phyloP scores from a whole-genome alignment of 1,140 invertebrate genomes.

The Andricus grossulariae region DNA sequence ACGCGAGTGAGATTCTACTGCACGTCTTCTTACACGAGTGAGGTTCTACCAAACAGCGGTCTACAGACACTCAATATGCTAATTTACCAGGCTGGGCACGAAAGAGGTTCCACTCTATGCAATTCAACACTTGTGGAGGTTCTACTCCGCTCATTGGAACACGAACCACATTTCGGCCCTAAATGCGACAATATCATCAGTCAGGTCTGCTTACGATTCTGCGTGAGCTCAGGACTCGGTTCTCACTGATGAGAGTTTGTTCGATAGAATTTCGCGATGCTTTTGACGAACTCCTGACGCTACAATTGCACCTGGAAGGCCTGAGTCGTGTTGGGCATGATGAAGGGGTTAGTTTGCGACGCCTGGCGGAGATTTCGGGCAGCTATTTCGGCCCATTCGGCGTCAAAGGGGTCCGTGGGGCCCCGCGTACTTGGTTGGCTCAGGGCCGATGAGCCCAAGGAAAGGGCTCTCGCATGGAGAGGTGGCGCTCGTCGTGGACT shows the following conservation, averaged over 20 bases:
- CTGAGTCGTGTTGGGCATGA: constrained; percentile 76
- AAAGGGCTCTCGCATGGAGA: constrained; percentile 80
- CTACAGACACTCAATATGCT: too few relatives aligned
- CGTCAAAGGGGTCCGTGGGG: constrained; percentile 87
- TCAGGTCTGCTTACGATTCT: neutral
- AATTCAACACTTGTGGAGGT: too few relatives aligned
- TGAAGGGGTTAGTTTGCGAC: constrained; percentile 73
- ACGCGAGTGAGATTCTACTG: too few relatives aligned
- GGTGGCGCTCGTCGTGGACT: constrained; percentile 76
- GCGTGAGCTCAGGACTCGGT: constrained; percentile 41
- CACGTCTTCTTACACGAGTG: too few relatives aligned
- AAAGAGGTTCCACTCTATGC: too few relatives aligned
- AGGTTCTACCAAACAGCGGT: too few relatives aligned
- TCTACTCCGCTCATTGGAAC: too few relatives aligned
- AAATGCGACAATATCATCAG: too few relatives aligned
- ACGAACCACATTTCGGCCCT: too few relatives aligned
- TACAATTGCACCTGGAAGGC: constrained; percentile 83
- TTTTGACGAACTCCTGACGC: constrained; percentile 71
- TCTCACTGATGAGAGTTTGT: constrained; percentile 58
- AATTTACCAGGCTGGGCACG: too few relatives aligned
- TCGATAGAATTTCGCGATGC: constrained; percentile 67
- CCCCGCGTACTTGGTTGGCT: constrained; percentile 60
- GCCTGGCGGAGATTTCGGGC: constrained; percentile 73
- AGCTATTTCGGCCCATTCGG: constrained; percentile 86
- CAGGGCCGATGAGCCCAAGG: constrained; percentile 76